A percentile compares a stretch with the other conserved stretches of the same genome.
These are phyloP conservation scores for Asarcornis scutulata DNA, from an alignment of 2,113 vertebrate species.

Conservation along the genomic window DNA sequence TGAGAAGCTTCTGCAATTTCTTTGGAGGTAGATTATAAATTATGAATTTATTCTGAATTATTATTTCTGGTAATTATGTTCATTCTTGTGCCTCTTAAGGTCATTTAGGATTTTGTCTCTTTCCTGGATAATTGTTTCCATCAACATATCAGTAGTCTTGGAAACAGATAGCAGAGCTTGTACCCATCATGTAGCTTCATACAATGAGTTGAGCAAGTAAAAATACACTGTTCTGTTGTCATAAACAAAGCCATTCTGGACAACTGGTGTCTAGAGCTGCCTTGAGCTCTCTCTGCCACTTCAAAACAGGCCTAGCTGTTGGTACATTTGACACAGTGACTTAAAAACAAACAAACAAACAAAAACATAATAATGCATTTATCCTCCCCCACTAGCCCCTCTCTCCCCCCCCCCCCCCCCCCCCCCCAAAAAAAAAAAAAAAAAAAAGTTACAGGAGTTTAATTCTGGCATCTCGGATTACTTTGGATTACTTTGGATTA, in stretches of 20 bases:
- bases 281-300: not conserved
- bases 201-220: not conserved
- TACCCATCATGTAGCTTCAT: not conserved
- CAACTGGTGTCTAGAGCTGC: not conserved
- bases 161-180: slow-evolving; percentile 14
- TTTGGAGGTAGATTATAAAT: not conserved
- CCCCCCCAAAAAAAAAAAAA: too few relatives aligned
- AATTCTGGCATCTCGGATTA: not conserved
- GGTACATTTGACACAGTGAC: not conserved
- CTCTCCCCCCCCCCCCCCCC: too few relatives aligned
- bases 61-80: not conserved
- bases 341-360: not conserved
- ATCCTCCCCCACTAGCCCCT: too few relatives aligned
- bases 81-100: not conserved
- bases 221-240: not conserved
- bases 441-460: not conserved
- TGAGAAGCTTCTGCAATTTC: not conserved
- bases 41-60: not conserved
- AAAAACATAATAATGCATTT: not conserved
- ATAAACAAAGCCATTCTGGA: not conserved
- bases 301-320: not conserved
- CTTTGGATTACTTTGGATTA: not conserved
- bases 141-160: slow-evolving; percentile 31
- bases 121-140: not conserved
- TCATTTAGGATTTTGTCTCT: not conserved